Conservation (phyloP, 2,797 vertebrate genomes). For the Enteromius mattozi region DNA sequence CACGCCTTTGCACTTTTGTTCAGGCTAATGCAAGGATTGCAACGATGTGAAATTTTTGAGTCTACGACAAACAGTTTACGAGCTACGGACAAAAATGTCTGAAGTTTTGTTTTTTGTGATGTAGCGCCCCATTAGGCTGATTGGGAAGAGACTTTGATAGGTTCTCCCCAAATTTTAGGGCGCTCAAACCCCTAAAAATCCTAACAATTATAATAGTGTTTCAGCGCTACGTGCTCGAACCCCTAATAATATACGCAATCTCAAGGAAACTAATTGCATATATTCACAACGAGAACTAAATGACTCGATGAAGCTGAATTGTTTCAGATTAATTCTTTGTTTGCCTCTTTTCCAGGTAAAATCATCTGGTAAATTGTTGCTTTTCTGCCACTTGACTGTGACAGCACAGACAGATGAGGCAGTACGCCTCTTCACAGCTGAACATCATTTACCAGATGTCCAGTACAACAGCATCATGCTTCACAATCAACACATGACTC, state of each 20-base stretch:
- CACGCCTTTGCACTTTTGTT: no score
- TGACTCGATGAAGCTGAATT: neutral
- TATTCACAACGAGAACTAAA: neutral
- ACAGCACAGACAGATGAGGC: neutral
- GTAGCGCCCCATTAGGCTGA: no score
- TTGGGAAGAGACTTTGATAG: no score
- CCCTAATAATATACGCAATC: neutral
- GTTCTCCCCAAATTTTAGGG: no score
- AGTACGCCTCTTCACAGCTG: conserved; percentile 16
- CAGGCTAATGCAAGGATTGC: no score
- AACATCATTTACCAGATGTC: conserved; percentile 21
- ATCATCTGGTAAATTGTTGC: neutral
- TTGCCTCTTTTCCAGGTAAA: neutral
- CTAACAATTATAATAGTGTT: no score
- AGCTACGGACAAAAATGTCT: no score
- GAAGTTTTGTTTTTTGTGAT: no score
- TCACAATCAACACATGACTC: conserved; percentile 5
- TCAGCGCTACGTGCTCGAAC: no score
- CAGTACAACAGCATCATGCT: neutral
- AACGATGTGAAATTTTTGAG: no score
- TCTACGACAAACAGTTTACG: no score
- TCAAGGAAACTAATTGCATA: neutral
- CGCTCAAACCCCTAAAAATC: no score
- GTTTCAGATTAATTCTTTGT: neutral
- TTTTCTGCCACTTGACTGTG: neutral